Percentiles rank a stretch among this genome's conserved stretches.
These are phyloP conservation scores for Astropecten irregularis DNA, from an alignment of 53 echinoderm and acorn worm species.

Conservation along the genomic window DNA sequence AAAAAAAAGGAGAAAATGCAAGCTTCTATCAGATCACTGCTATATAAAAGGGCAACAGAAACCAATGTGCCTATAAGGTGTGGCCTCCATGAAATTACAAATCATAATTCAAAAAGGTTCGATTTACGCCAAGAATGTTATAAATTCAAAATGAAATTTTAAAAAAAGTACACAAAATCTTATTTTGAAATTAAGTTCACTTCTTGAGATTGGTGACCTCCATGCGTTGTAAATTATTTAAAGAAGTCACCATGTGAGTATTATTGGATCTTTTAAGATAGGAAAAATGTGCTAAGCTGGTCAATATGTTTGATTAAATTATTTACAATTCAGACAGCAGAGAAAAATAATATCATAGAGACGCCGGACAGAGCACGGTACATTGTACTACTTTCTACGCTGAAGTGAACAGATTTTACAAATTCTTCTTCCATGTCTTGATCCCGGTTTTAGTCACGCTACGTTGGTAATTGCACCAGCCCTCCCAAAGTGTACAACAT, in stretches of 20 bases:
- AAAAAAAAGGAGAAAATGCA: too few species aligned
- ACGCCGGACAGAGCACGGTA: background rate
- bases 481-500: background rate
- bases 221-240: too few species aligned
- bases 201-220: too few species aligned
- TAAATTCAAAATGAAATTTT: too few species aligned
- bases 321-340: conserved; percentile 39
- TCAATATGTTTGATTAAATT: conserved; percentile 46
- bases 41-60: too few species aligned
- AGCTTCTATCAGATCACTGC: too few species aligned
- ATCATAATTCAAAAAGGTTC: too few species aligned
- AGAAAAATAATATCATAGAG: background rate
- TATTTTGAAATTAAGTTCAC: too few species aligned
- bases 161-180: too few species aligned
- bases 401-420: conserved; percentile 40
- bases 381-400: background rate
- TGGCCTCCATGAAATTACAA: too few species aligned
- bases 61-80: too few species aligned
- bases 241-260: conserved; percentile 1
- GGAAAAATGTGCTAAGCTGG: conserved; percentile 43
- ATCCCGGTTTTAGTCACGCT: conserved; percentile 33
- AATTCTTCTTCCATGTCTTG: conserved; percentile 24
- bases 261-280: conserved; percentile 15
- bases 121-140: too few species aligned
- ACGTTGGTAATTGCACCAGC: conserved; percentile 44